Base-by-base conservation (phyloP, 2,888 invertebrate genomes). In the Aphidoletes aphidimyza region DNA sequence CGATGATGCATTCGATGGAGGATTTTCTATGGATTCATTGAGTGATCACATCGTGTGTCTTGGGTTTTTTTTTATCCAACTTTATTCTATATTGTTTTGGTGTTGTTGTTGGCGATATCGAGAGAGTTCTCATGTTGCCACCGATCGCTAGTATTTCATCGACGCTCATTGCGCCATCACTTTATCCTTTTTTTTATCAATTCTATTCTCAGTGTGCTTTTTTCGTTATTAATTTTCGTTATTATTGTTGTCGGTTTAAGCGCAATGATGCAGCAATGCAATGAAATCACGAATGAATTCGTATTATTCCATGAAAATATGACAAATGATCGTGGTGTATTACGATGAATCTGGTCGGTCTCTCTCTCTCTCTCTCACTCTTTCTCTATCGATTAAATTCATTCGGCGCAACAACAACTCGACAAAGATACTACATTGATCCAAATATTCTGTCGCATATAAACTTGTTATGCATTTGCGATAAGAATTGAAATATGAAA, bases 401-500 rank as follows among this genome's bases (percentile, higher is more conserved):
- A 26, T 26, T 26, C 54, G 54, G n/a, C n/a, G n/a, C 5, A 54
- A 54, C 5, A 26, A 5, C 22, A 22, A 5, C 3, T 6, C 2
- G 22, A 6, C 54, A 69, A 9, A 69, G 0, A 69, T 19, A 69
- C 30, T 30, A 30, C 30, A 69, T 69, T 30, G 69, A 69, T 69
- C n/a, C 34, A 17, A 69, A 69, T 30, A 69, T 54, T 54, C n/a
- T 54, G 26, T 54, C n/a, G 54, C 69, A 26, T n/a, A n/a, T n/a
- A n/a, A 69, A 30, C 69, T 2, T 30, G 30, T 69, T 69, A 69
- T 69, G 69, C 30, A 69, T 30, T 69, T 69, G 30, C 69, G 69
- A 69, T 69, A 69, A 69, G 69, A 30, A 69, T 69, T 69, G 69
- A 69, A 69, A 69, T 34, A 69, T 69, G 34, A 69, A 69, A 69